Evolutionary conservation across 2,888 invertebrate species (phyloP), one percentile per base, ranked within the genome.

Genomic region (Ectropis crepuscularia): DNA sequence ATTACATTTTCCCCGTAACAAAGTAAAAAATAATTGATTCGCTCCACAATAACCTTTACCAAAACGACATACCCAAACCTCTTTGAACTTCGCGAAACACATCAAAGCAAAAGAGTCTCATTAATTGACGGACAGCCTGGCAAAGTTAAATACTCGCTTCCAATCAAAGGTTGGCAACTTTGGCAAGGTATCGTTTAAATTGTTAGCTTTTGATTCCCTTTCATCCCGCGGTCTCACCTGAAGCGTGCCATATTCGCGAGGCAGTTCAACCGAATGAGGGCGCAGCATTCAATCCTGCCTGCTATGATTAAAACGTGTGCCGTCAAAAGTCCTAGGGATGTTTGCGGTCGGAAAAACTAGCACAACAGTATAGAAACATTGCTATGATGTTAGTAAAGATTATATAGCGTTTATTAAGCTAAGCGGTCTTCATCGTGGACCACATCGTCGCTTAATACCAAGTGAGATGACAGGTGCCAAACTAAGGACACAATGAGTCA

Each of bases 231-330:
- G 46, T 50, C 58, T 38, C 46, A 36, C 28, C 42, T 53, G 60
- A 51, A 39, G 46, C 55, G 51, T 48, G 57, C 57, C 61, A 57
- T 49, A 45, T 46, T 28, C 43, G 50, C 48, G 54, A 46, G 55
- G 54, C 58, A 66, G 59, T 64, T 65, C 63, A 68, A 37, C 57
- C 49, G 48, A 61, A 65, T 41, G 47, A 41, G 63, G 59, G 41
- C 65, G 53, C 61, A 55, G 63, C 60, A 64, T 68, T 66, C 62
- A 66, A 65, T 64, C 65, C 43, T 45, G 37, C 46, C 57, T 48
- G 54, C 61, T 53, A 46, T 66, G 68, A 70, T 68, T 70, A 68
- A 70, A 62, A 60, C 58, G 48, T 37, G 46, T 41, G 51, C 64
- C 37, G 36, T 55, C 60, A 65, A 61, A 63, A 57, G 48, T 42